Conservation (phyloP, 2,797 vertebrate species). For the Peromyscus melanophrys region DNA sequence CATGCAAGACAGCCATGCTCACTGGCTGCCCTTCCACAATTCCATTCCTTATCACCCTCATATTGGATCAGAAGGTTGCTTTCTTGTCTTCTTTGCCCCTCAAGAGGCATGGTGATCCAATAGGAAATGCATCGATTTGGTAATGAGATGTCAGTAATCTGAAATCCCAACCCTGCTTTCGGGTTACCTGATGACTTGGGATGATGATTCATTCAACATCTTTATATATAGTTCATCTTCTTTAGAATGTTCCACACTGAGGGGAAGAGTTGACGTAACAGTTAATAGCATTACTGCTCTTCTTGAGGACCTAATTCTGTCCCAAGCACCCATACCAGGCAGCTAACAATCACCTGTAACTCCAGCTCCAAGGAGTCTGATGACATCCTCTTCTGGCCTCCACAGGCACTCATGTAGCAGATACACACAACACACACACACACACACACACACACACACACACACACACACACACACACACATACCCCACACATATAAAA, state of each 20-base stretch:
- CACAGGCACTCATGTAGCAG: too few species aligned
- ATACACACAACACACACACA: background rate
- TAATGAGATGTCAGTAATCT: background rate
- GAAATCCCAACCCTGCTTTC: conserved; percentile 16
- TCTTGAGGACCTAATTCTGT: background rate
- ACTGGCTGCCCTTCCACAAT: background rate
- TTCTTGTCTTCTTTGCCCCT: background rate
- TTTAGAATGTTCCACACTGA: background rate
- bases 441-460: background rate
- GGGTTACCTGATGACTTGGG: background rate
- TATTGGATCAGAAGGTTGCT: background rate
- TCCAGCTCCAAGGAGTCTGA: background rate
- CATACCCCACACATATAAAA: background rate
- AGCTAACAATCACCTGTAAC: background rate
- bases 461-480: background rate
- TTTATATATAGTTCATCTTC: background rate
- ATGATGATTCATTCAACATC: background rate
- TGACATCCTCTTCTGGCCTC: background rate
- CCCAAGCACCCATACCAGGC: background rate
- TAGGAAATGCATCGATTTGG: background rate
- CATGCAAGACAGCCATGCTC: background rate
- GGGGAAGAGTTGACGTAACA: background rate
- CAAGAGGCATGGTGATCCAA: background rate
- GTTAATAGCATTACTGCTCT: background rate
- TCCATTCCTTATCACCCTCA: background rate